Percentiles rank a stretch among this genome's conserved stretches.
phyloP scores from a whole-genome alignment of 2,888 invertebrate genomes.

The Drosophila algonquin region DNA sequence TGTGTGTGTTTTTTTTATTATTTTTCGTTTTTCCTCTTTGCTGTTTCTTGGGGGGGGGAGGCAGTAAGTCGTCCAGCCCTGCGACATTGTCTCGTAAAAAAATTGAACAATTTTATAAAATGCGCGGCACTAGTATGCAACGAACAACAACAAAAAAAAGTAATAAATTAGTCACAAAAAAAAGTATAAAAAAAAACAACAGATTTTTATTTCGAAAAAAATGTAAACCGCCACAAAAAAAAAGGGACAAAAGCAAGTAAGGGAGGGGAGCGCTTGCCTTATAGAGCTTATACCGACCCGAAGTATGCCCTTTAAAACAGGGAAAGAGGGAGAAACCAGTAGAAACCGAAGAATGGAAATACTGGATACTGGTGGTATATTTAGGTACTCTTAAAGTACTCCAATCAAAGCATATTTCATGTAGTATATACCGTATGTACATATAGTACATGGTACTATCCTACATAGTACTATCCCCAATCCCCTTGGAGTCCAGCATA shows the following conservation, averaged over 20 bases:
- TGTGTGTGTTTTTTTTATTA: constrained; percentile 5
- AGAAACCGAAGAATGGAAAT: no score
- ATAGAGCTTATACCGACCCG: constrained; percentile 5
- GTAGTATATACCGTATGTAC: no score
- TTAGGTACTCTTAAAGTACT: no score
- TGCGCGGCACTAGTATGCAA: constrained; percentile 19
- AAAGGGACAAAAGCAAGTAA: constrained; percentile 12
- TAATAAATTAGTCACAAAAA: constrained; percentile 60
- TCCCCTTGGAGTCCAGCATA: not conserved
- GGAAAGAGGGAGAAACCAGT: not conserved
- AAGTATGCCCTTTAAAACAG: not conserved
- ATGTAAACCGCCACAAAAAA: constrained; percentile 11
- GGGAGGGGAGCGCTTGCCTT: not conserved
- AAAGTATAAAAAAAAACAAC: constrained; percentile 21
- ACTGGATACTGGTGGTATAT: no score
- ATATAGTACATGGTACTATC: no score
- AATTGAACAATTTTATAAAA: constrained; percentile 57
- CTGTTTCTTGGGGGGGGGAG: constrained; percentile 5
- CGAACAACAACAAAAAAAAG: constrained; percentile 28
- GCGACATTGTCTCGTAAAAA: constrained; percentile 50
- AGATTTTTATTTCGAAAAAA: constrained; percentile 35
- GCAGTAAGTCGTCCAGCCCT: constrained; percentile 35
- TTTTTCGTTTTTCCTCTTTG: constrained; percentile 23
- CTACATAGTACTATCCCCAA: not conserved
- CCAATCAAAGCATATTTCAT: no score